Evolutionary conservation across 2,797 vertebrate species (phyloP).

Genomic region (Hoplostethus atlanticus): DNA sequence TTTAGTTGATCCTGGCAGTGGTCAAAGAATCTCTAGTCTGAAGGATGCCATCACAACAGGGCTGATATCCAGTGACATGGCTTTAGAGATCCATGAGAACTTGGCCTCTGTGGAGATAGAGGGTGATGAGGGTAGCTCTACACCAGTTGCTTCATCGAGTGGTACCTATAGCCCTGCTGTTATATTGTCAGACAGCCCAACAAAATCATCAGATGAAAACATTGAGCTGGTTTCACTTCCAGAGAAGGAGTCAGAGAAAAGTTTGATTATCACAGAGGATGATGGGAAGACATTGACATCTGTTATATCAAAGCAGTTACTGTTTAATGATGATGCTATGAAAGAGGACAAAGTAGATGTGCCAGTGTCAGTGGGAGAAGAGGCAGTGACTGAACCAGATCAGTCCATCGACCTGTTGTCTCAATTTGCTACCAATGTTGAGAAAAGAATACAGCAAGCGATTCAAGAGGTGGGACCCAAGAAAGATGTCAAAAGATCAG

Average conservation of each 20-base stretch:
- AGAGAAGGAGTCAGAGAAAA: conserved; percentile 30
- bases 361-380: conserved; percentile 22
- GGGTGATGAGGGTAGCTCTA: conserved; percentile 46
- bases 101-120: conserved; percentile 48
- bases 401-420: conserved; percentile 75
- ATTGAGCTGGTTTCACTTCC: conserved; percentile 24
- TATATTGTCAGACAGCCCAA: conserved; percentile 46
- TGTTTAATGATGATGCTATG: conserved; percentile 2
- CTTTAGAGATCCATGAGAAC: conserved; percentile 72
- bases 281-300: conserved; percentile 3
- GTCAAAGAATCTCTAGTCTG: conserved; percentile 79
- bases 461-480: conserved; percentile 71
- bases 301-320: conserved; percentile 31
- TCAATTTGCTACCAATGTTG: conserved; percentile 78
- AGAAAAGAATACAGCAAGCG: conserved; percentile 79
- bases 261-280: not conserved
- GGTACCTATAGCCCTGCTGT: conserved; percentile 46
- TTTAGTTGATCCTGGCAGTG: conserved; percentile 80
- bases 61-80: conserved; percentile 83
- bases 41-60: conserved; percentile 82
- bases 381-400: conserved; percentile 46
- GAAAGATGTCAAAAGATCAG: conserved; percentile 22
- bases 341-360: conserved; percentile 34
- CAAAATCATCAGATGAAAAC: conserved; percentile 40
- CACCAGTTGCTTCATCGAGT: conserved; percentile 59